These are phyloP conservation scores for Notospermus geniculatus DNA, from an alignment of 1,140 invertebrate genomes.

Conservation along the genomic window DNA sequence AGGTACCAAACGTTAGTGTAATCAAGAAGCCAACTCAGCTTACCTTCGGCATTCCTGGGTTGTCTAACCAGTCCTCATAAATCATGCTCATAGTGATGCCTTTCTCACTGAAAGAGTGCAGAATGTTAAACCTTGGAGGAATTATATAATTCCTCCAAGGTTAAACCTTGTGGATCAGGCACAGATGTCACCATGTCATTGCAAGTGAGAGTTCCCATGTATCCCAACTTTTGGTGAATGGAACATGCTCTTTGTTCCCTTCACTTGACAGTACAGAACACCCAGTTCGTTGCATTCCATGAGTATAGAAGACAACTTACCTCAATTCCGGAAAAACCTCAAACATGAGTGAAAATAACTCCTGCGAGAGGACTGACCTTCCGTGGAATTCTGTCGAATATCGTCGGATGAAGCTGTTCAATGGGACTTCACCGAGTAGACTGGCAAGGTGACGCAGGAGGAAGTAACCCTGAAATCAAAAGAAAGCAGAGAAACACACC, in stretches of 20 bases:
- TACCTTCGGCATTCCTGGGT: conserved; percentile 17
- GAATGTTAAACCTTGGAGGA: too few relatives aligned
- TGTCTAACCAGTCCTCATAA: conserved; percentile 18
- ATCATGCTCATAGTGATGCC: neutral
- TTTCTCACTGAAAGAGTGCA: neutral
- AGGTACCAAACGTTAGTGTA: neutral
- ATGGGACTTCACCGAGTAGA: conserved; percentile 41
- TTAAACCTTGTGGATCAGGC: too few relatives aligned
- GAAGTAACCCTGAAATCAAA: conserved; percentile 53
- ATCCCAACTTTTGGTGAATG: neutral
- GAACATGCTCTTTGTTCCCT: neutral
- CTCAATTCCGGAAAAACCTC: conserved; percentile 21
- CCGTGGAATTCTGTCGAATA: conserved; percentile 44
- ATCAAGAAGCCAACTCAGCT: neutral
- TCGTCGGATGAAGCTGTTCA: conserved; percentile 43
- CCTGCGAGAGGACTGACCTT: conserved; percentile 47
- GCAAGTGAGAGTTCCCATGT: too few relatives aligned
- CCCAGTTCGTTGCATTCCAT: conserved; percentile 6
- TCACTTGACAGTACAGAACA: conserved; percentile 11
- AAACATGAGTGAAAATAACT: conserved; percentile 27
- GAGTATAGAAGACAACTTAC: conserved; percentile 1
- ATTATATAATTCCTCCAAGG: too few relatives aligned
- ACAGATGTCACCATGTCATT: too few relatives aligned
- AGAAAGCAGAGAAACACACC: neutral
- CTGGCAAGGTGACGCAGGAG: conserved; percentile 46